phyloP scores from a whole-genome alignment of 1,140 invertebrate species.

The Phthorimaea operculella region DNA sequence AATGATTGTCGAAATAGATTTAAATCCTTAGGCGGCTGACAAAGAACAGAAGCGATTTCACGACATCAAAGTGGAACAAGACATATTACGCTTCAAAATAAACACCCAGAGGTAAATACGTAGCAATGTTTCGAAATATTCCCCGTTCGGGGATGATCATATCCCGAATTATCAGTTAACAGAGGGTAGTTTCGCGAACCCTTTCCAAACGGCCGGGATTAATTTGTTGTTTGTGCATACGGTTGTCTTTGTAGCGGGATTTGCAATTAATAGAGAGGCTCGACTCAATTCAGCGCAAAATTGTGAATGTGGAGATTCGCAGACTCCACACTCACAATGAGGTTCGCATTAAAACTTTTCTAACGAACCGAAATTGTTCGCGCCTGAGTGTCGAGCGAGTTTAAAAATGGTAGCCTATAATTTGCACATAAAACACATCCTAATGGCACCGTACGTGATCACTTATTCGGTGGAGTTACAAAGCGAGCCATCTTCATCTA shows the following conservation, averaged over 20 bases:
- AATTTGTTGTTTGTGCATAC: slow-evolving; percentile 54
- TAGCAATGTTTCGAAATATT: slow-evolving; percentile 64
- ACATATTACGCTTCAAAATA: slow-evolving; percentile 67
- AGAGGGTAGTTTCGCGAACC: slow-evolving; percentile 52
- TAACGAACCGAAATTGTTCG: slow-evolving; percentile 58
- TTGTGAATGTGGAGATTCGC: slow-evolving; percentile 3
- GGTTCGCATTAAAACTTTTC: slow-evolving; percentile 40
- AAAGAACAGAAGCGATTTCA: slow-evolving; percentile 65
- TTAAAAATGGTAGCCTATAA: slow-evolving; percentile 65
- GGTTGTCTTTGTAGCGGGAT: slow-evolving; percentile 37
- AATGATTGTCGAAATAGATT: slow-evolving; percentile 48
- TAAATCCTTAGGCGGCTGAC: slow-evolving; percentile 59
- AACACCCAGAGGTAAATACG: slow-evolving; percentile 63
- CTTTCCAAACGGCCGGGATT: slow-evolving; percentile 55
- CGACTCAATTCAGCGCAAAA: background rate
- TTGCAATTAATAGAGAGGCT: slow-evolving; percentile 47
- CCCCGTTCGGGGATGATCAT: slow-evolving; percentile 56
- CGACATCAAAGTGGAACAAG: slow-evolving; percentile 67
- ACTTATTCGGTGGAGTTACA: slow-evolving; percentile 58
- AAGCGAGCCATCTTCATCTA: slow-evolving; percentile 61
- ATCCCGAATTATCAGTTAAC: slow-evolving; percentile 59
- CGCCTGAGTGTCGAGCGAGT: slow-evolving; percentile 35
- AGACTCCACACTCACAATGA: slow-evolving; percentile 24
- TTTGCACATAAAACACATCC: slow-evolving; percentile 68
- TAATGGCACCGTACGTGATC: slow-evolving; percentile 63